Conservation (phyloP, 2,113 vertebrate genomes). For the Tupaia chinensis region DNA sequence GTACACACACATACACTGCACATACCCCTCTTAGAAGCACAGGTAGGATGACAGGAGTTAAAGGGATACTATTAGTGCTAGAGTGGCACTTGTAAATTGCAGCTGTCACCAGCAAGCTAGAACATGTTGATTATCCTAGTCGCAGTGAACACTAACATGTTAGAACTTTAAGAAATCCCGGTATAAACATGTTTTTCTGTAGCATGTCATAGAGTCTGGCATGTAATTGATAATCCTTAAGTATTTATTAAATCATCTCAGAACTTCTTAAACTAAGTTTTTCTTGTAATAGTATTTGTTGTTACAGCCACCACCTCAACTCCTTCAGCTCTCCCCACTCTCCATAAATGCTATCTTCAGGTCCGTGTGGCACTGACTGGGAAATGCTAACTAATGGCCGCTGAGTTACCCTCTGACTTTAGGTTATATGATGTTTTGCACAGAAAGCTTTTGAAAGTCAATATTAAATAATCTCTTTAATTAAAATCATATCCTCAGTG, state of each 20-base stretch:
- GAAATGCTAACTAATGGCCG: background rate
- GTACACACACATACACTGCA: background rate
- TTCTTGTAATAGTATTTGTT: background rate
- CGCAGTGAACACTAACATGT: background rate
- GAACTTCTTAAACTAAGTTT: slow-evolving; percentile 19
- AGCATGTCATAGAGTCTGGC: background rate
- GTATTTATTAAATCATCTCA: background rate
- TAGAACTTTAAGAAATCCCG: background rate
- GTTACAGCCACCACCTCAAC: background rate
- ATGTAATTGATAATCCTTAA: background rate
- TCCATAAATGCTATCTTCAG: background rate
- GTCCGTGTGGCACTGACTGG: no score
- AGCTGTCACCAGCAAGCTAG: background rate
- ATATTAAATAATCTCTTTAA: background rate
- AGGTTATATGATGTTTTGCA: background rate
- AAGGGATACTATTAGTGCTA: background rate
- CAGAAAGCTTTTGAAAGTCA: background rate
- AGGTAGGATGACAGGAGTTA: background rate
- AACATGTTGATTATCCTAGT: background rate
- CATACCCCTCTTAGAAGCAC: background rate
- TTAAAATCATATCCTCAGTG: background rate
- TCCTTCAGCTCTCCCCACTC: background rate
- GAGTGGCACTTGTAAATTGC: background rate
- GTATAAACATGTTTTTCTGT: background rate
- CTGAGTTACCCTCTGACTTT: background rate